A percentile compares a stretch with the other conserved stretches of the same genome.
Conservation (phyloP, 2,797 vertebrate species). For the Liasis olivaceus region DNA sequence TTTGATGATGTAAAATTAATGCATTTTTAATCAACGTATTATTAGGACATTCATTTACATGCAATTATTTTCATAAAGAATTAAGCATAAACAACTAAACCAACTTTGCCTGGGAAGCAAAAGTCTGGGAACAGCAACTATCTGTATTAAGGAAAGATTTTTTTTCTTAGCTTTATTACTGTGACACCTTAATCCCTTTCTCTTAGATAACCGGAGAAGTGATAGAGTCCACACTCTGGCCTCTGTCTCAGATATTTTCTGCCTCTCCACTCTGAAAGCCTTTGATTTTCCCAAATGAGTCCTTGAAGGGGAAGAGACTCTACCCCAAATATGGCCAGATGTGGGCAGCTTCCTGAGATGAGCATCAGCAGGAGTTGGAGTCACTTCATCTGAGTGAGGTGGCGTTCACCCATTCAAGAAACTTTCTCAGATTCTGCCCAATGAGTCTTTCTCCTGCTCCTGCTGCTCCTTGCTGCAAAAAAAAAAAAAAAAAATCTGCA, state of each 20-base stretch:
- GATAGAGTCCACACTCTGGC: not conserved
- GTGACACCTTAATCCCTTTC: not conserved
- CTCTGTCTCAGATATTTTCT: not conserved
- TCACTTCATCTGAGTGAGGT: not conserved
- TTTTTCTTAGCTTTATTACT: not conserved
- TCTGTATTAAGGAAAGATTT: not conserved
- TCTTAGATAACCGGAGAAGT: not conserved
- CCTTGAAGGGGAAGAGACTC: not conserved
- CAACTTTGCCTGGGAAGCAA: not conserved
- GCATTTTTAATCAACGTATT: slow-evolving; percentile 56
- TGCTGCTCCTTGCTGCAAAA: not conserved
- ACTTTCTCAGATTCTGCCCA: not conserved
- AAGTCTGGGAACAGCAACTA: not conserved
- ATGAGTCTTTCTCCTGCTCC: not conserved
- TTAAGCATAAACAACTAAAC: slow-evolving; percentile 21
- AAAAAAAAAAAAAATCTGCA: not conserved
- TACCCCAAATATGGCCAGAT: not conserved
- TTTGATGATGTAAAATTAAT: slow-evolving; percentile 58
- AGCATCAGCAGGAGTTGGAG: not conserved
- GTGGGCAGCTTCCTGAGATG: not conserved
- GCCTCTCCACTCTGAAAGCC: not conserved
- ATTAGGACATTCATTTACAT: slow-evolving; percentile 45
- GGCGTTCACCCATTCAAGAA: not conserved
- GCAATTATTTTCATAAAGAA: slow-evolving; percentile 35
- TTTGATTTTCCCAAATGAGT: not conserved